Conservation (phyloP, 2,113 vertebrate genomes). For the Phoxinus phoxinus region DNA sequence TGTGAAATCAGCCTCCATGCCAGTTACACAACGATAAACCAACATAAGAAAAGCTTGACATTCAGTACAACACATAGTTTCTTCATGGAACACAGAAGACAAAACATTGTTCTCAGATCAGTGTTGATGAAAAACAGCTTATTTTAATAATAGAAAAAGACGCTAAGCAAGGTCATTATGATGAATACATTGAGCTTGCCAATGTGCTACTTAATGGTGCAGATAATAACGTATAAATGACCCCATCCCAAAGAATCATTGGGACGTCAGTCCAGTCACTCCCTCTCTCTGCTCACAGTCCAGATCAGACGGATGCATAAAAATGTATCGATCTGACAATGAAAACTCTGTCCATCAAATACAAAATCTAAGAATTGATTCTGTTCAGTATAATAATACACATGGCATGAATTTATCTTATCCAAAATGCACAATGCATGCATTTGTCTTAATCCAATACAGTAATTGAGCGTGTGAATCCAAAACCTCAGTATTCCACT, state of each 20-base stretch:
- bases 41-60: background rate
- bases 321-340: background rate
- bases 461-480: background rate
- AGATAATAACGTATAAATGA: conserved; percentile 52
- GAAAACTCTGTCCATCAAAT: background rate
- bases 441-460: background rate
- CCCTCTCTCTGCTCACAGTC: background rate
- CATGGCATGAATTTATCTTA: background rate
- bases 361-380: background rate
- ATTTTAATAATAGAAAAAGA: conserved; percentile 58
- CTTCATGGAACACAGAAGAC: conserved; percentile 43
- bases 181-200: conserved; percentile 58
- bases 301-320: background rate
- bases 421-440: background rate
- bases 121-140: conserved; percentile 18
- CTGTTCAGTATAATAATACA: background rate
- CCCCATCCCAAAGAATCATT: background rate
- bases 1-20: background rate
- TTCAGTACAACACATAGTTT: background rate
- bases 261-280: background rate
- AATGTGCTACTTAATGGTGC: conserved; percentile 48
- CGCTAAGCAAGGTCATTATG: conserved; percentile 68
- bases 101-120: conserved; percentile 7
- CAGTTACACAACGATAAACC: background rate
- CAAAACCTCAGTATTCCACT: background rate